Evolutionary conservation across 2,797 vertebrate genomes (phyloP), one percentile per base, ranked within the genome.

Genomic region (Cuculus canorus): DNA sequence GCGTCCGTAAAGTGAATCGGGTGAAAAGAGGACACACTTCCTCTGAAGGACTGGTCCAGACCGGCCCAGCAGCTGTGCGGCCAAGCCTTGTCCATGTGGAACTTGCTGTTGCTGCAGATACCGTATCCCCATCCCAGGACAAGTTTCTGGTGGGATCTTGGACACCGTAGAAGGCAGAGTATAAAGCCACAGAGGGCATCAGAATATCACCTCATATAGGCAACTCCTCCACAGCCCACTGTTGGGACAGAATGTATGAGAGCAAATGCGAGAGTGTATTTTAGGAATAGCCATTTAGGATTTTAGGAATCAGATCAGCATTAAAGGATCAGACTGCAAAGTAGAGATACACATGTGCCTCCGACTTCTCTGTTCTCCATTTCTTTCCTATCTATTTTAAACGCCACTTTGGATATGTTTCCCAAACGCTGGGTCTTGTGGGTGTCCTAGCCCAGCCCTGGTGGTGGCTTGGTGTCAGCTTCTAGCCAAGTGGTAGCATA

Each of bases 51-150:
- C 47, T 41, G 27, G 73, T 30, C 73, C 1, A 0, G 53, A 30
- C 61, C 23, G 72, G 86, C 32, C 72, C 81, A 80, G 70, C 23
- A 88, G 23, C 48, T 0, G 0, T 21, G 21, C 30, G 37, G 27
- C 39, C 69, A 56, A 84, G 41, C 22, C 28, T 22, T 35, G 33
- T 33, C 33, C 39, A 5, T 1, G 12, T 8, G 19, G n/a, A 70
- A 41, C 37, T 23, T 27, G 28, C 52, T 32, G 32, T 10, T 57
- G 75, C 43, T 48, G 48, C 13, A 39, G 41, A 37, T 11, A 41
- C n/a, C 25, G 2, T 2, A 3, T 23, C 18, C 25, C 10, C 30
- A 9, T 14, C 52, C 30, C 11, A 27, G n/a, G n/a, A 28, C 0
- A 3, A 24, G 57, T 48, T 87, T 56, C 56, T 71, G 57, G 41